These are phyloP conservation scores for Pandemis cinnamomeana DNA, from an alignment of 2,888 invertebrate genomes.

Conservation along the genomic window DNA sequence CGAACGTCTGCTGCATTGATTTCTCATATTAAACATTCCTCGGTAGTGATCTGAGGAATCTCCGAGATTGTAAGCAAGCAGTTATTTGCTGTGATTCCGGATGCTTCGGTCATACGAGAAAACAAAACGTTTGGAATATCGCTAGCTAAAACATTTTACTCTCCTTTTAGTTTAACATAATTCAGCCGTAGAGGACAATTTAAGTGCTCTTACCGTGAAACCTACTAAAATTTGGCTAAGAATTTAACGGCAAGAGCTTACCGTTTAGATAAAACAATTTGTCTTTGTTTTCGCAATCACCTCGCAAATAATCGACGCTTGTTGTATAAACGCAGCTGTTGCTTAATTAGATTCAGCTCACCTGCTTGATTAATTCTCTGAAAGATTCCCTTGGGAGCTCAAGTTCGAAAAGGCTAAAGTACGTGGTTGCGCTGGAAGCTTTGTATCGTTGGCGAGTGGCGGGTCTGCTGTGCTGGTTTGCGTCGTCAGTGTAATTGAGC, in stretches of 20 bases:
- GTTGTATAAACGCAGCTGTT: slow-evolving; percentile 43
- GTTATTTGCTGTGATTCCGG: slow-evolving; percentile 63
- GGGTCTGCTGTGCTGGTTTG: slow-evolving; percentile 22
- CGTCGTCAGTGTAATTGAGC: slow-evolving; percentile 73
- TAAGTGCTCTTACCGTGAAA: slow-evolving; percentile 17
- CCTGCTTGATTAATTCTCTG: slow-evolving; percentile 46
- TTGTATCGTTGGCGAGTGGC: slow-evolving; percentile 25
- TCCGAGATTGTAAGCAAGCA: slow-evolving; percentile 54
- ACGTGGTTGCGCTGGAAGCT: slow-evolving; percentile 43
- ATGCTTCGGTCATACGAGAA: slow-evolving; percentile 51
- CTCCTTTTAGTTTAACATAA: slow-evolving; percentile 41
- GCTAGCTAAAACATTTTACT: slow-evolving; percentile 54
- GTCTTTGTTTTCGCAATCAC: slow-evolving; percentile 33
- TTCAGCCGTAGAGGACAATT: slow-evolving; percentile 12
- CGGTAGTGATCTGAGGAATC: slow-evolving; percentile 58
- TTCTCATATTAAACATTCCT: slow-evolving; percentile 60
- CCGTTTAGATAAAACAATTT: slow-evolving; percentile 31
- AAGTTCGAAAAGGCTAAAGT: slow-evolving; percentile 43
- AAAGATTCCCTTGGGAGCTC: slow-evolving; percentile 31
- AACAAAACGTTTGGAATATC: slow-evolving; percentile 55
- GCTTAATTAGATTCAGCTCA: slow-evolving; percentile 47
- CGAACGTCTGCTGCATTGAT: slow-evolving; percentile 47
- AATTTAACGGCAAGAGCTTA: slow-evolving; percentile 20
- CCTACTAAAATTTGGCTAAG: slow-evolving; percentile 8
- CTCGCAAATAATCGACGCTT: slow-evolving; percentile 31